Evolutionary conservation across 2,888 invertebrate genomes (phyloP).

Genomic region (Aethes cnicana): DNA sequence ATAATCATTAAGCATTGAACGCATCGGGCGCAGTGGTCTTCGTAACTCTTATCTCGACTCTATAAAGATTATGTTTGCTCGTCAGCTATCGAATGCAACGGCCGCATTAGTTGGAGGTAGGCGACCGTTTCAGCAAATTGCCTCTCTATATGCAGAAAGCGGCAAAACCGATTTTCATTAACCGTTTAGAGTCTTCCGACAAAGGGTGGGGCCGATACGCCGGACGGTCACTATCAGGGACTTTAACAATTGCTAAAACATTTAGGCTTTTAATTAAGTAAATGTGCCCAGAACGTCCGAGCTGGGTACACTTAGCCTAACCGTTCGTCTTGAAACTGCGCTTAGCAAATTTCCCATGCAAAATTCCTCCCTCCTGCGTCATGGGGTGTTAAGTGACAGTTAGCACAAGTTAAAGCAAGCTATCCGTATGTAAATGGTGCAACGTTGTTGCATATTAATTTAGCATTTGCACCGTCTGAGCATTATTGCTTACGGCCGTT

Average conservation of each 20-base stretch:
- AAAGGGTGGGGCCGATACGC: constrained; percentile 48
- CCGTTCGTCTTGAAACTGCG: constrained; percentile 62
- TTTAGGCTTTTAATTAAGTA: constrained; percentile 63
- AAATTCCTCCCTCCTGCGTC: constrained; percentile 48
- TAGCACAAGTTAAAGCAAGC: constrained; percentile 47
- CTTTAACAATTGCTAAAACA: constrained; percentile 46
- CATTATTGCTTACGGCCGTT: constrained; percentile 44
- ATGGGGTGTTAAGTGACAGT: constrained; percentile 41
- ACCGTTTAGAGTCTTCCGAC: constrained; percentile 54
- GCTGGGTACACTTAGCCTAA: constrained; percentile 56
- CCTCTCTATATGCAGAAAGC: constrained; percentile 76
- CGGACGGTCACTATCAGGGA: constrained; percentile 29
- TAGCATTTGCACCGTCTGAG: constrained; percentile 48
- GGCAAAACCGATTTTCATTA: constrained; percentile 72
- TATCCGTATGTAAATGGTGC: constrained; percentile 50
- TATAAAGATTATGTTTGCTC: constrained; percentile 46
- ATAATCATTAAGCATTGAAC: constrained; percentile 59
- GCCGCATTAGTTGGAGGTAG: constrained; percentile 64
- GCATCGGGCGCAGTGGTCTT: constrained; percentile 40
- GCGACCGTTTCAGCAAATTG: constrained; percentile 67
- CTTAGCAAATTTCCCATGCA: constrained; percentile 67
- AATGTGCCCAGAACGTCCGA: constrained; percentile 51
- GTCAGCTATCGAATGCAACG: constrained; percentile 41
- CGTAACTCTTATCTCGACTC: constrained; percentile 33
- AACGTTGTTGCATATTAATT: constrained; percentile 58